Conservation (phyloP, 2,888 invertebrate genomes). For the Pasiphila rectangulata region DNA sequence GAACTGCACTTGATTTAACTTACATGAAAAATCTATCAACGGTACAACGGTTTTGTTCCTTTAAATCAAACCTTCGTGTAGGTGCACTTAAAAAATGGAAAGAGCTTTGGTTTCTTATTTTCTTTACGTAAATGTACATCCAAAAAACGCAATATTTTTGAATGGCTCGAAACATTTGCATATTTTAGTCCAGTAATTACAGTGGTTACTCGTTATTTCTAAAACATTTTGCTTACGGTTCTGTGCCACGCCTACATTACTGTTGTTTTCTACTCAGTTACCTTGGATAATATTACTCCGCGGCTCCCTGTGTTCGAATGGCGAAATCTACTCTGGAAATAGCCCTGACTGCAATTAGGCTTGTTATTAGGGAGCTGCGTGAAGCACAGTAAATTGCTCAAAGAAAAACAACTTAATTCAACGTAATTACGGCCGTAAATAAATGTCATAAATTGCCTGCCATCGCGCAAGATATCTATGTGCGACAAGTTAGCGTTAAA, state of each 20-base stretch:
- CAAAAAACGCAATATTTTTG: too few species aligned
- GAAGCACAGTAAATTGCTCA: slow-evolving; percentile 38
- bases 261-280: background rate
- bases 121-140: too few species aligned
- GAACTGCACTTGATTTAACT: too few species aligned
- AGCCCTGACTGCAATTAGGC: slow-evolving; percentile 38
- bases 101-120: too few species aligned
- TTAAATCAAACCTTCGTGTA: too few species aligned
- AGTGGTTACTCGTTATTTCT: too few species aligned
- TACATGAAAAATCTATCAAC: too few species aligned
- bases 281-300: slow-evolving; percentile 11
- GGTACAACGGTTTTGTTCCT: too few species aligned
- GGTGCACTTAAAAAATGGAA: too few species aligned
- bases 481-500: slow-evolving; percentile 8
- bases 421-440: slow-evolving; percentile 40
- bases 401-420: slow-evolving; percentile 51
- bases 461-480: slow-evolving; percentile 13
- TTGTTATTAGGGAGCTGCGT: slow-evolving; percentile 40
- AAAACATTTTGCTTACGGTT: too few species aligned
- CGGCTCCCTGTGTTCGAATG: slow-evolving; percentile 16
- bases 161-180: too few species aligned
- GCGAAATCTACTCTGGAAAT: slow-evolving; percentile 35
- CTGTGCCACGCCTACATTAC: background rate
- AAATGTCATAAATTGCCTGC: slow-evolving; percentile 13
- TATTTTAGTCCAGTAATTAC: too few species aligned